A percentile compares a stretch with the other conserved stretches of the same genome.
Conservation (phyloP, 64 coral and sea anemone genomes). For the Porites lutea region DNA sequence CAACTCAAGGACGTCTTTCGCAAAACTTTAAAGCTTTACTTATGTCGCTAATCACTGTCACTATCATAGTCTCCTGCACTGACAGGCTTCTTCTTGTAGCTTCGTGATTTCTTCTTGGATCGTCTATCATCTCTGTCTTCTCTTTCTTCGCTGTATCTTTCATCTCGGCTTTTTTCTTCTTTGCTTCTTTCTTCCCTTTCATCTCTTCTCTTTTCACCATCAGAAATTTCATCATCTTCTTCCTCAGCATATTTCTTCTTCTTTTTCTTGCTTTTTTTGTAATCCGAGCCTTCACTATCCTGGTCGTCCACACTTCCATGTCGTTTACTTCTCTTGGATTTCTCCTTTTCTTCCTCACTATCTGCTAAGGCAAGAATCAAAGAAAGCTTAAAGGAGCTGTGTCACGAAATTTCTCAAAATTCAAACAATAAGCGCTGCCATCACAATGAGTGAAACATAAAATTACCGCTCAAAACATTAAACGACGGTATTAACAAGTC, state of each 20-base stretch:
- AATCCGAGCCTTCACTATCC: constrained; percentile 69
- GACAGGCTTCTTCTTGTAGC: constrained; percentile 98
- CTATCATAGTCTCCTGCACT: constrained; percentile 92
- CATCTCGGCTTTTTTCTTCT: constrained; percentile 3
- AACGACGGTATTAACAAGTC: no score
- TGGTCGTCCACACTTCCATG: constrained; percentile 26
- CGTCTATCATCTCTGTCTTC: constrained; percentile 50
- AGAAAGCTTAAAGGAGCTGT: neutral
- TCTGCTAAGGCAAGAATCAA: constrained; percentile 28
- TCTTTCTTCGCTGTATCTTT: constrained; percentile 21
- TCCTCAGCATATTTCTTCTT: constrained; percentile 31
- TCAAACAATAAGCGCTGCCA: no score
- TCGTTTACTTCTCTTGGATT: constrained; percentile 53
- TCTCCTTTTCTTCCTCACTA: constrained; percentile 75
- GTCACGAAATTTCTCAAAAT: no score
- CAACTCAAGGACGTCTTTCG: no score
- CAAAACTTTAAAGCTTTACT: neutral
- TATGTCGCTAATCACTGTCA: constrained; percentile 69
- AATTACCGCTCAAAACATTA: no score
- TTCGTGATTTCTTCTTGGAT: constrained; percentile 85
- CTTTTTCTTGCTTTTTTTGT: constrained; percentile 67
- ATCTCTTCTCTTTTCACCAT: constrained; percentile 16
- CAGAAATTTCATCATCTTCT: constrained; percentile 5
- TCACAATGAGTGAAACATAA: no score
- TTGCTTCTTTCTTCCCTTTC: neutral